These are phyloP conservation scores for Diceros bicornis DNA, from an alignment of 2,797 vertebrate genomes.

Conservation along the genomic window DNA sequence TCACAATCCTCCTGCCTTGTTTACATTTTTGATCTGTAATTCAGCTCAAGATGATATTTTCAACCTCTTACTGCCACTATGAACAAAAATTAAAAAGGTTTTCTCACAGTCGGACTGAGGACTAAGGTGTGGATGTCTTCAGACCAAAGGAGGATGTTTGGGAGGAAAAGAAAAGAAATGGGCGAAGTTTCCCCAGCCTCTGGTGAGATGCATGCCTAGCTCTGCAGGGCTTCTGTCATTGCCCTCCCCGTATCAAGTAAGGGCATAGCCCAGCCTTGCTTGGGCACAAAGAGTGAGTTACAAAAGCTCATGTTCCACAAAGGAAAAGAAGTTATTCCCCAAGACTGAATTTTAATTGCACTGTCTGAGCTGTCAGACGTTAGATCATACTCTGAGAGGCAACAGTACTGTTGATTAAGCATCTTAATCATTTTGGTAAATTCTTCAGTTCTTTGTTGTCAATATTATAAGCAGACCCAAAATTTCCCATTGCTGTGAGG, in stretches of 20 bases:
- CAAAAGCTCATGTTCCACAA: not conserved
- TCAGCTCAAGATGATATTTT: constrained; percentile 14
- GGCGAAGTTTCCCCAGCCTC: not conserved
- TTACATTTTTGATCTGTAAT: not conserved
- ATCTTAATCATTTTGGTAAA: constrained; percentile 6
- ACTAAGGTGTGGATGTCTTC: not conserved
- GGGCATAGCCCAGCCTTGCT: not conserved
- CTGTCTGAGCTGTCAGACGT: constrained; percentile 35
- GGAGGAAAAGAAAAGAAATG: not conserved
- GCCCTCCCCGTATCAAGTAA: not conserved
- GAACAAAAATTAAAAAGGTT: not conserved
- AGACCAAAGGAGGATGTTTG: not conserved
- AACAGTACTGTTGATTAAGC: not conserved
- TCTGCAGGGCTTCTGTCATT: not conserved
- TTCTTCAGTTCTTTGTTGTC: not conserved
- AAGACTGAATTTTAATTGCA: constrained; percentile 38
- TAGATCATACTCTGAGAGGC: constrained; percentile 1
- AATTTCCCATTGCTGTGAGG: not conserved
- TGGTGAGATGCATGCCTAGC: not conserved
- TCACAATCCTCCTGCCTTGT: not conserved
- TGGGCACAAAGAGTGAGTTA: not conserved
- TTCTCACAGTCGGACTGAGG: not conserved
- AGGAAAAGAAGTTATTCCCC: not conserved
- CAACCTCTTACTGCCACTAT: not conserved
- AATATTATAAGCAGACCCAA: not conserved